Evolutionary conservation across 1,140 invertebrate species (phyloP).

Genomic region (Drosophila miranda): DNA sequence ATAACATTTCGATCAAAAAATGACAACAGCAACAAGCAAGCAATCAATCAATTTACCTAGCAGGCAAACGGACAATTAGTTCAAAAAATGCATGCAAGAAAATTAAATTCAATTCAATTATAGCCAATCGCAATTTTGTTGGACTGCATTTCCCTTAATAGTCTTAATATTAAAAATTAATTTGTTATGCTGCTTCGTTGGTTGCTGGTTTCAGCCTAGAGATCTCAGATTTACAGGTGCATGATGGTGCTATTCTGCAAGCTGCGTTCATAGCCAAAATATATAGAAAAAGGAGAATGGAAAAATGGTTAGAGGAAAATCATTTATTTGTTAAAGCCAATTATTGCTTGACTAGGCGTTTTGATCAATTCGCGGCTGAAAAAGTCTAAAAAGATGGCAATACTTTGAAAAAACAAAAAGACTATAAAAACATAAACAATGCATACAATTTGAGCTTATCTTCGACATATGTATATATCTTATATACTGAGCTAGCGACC

Average conservation of each 20-base stretch:
- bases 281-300: conserved; percentile 36
- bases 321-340: conserved; percentile 15
- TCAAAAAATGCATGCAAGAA: conserved; percentile 11
- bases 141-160: too few relatives aligned
- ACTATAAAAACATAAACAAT: conserved; percentile 10
- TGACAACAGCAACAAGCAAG: conserved; percentile 35
- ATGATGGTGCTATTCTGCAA: conserved; percentile 82
- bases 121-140: too few relatives aligned
- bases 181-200: conserved; percentile 2
- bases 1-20: conserved; percentile 23
- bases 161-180: neutral
- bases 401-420: conserved; percentile 59
- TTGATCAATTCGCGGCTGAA: conserved; percentile 25
- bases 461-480: neutral
- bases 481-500: neutral
- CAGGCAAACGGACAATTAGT: conserved; percentile 3
- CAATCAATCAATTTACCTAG: conserved; percentile 8
- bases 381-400: conserved; percentile 70
- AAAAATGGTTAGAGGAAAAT: conserved; percentile 39
- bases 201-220: conserved; percentile 13
- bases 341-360: neutral
- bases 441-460: conserved; percentile 10
- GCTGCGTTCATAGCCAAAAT: conserved; percentile 59
- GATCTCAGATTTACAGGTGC: conserved; percentile 72
- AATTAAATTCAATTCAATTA: too few relatives aligned